Conservation (phyloP, 2,888 invertebrate species). For the Omphaloscelis lunosa region DNA sequence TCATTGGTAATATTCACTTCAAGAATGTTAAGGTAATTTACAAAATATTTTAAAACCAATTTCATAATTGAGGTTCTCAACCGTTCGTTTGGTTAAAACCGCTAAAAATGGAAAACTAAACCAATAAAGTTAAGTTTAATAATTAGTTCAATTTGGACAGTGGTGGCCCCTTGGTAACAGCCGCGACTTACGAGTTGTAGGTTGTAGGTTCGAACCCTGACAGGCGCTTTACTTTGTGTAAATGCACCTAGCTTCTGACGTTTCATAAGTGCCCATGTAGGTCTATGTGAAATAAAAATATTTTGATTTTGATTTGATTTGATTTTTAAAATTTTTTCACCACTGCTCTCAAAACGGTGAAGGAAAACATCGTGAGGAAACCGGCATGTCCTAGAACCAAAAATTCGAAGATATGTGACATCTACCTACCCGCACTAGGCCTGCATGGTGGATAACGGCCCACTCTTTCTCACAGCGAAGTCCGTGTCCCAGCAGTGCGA, state of each 20-base stretch:
- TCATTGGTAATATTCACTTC: conserved; percentile 10
- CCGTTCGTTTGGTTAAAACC: neutral
- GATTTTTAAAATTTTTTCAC: too few relatives aligned
- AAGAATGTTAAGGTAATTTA: neutral
- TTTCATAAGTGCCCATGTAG: too few relatives aligned
- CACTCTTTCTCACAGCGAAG: neutral
- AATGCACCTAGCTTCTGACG: too few relatives aligned
- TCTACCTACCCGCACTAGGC: neutral
- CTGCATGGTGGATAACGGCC: neutral
- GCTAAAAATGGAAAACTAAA: neutral
- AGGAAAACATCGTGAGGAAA: neutral
- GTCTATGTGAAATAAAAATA: too few relatives aligned
- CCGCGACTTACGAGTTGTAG: neutral
- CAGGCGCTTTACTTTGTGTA: neutral
- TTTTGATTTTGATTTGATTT: too few relatives aligned
- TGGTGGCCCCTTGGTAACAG: neutral
- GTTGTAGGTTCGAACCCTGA: neutral
- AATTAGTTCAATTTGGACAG: neutral
- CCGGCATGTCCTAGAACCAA: neutral
- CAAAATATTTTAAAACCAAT: too few relatives aligned
- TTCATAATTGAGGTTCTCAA: neutral
- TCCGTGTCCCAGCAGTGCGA: neutral
- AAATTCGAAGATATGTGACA: neutral
- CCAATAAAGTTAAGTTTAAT: neutral
- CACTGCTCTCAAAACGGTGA: neutral